phyloP scores from a whole-genome alignment of 2,888 invertebrate species.

The Cotesia congregata region DNA sequence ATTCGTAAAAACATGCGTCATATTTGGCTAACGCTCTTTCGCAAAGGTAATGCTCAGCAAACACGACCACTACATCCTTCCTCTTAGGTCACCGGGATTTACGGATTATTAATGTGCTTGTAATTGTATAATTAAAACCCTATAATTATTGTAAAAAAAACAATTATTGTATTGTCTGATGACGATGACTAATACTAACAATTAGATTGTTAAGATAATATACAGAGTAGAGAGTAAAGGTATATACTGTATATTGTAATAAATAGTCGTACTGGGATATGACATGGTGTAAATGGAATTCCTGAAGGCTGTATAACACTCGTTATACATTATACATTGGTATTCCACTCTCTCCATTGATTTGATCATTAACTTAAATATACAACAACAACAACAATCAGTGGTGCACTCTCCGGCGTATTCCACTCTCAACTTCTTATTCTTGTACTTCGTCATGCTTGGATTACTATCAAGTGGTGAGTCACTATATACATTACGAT shows the following conservation, averaged over 20 bases:
- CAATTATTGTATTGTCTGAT: too few relatives aligned
- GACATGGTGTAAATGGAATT: conserved; percentile 31
- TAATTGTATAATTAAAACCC: conserved; percentile 4
- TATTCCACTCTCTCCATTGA: conserved; percentile 35
- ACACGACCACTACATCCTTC: neutral
- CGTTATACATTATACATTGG: conserved; percentile 30
- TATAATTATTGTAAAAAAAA: too few relatives aligned
- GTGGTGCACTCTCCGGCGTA: conserved; percentile 12
- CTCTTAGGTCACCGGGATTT: neutral
- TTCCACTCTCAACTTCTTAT: neutral
- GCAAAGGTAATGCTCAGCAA: neutral
- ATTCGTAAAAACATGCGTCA: neutral
- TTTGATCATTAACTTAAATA: conserved; percentile 36
- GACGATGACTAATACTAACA: neutral
- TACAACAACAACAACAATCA: conserved; percentile 39
- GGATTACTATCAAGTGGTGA: conserved; percentile 52
- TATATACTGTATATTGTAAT: neutral
- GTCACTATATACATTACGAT: conserved; percentile 39
- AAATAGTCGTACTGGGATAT: neutral
- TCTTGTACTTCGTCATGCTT: conserved; percentile 41
- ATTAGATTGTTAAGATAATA: neutral
- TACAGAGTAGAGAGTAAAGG: too few relatives aligned
- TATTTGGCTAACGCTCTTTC: neutral
- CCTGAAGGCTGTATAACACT: conserved; percentile 23
- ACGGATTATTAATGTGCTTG: neutral